These are phyloP conservation scores for Ormyrus labotus DNA, from an alignment of 2,888 invertebrate species.

Conservation along the genomic window DNA sequence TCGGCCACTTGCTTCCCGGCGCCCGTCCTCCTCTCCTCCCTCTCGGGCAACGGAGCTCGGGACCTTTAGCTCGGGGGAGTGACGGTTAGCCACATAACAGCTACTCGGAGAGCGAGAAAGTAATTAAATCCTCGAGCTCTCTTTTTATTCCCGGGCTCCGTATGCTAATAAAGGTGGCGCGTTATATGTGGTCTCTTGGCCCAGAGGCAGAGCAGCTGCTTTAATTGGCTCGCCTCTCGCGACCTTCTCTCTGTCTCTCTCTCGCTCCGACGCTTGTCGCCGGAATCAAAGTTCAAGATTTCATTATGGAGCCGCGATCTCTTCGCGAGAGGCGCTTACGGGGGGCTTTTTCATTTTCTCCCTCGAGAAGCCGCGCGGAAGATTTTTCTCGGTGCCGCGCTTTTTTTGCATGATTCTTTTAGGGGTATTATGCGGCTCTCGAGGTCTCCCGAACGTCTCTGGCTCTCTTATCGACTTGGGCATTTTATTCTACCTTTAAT, in stretches of 20 bases:
- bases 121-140: constrained; percentile 47
- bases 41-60: constrained; percentile 26
- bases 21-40: no score
- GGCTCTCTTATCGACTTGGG: no score
- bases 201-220: constrained; percentile 11
- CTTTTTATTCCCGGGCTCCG: constrained; percentile 21
- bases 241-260: no score
- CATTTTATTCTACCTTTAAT: no score
- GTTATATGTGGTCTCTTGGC: constrained; percentile 25
- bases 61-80: constrained; percentile 21
- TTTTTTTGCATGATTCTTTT: no score
- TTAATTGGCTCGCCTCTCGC: constrained; percentile 27
- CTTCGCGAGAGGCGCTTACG: neutral
- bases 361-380: constrained; percentile 7
- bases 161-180: constrained; percentile 44
- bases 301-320: constrained; percentile 16
- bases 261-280: neutral
- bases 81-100: constrained; percentile 47
- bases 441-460: no score
- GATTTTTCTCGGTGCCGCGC: neutral
- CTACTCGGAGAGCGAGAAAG: constrained; percentile 29
- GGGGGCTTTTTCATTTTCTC: neutral
- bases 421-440: no score
- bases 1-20: no score
- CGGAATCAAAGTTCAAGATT: constrained; percentile 34